phyloP scores from a whole-genome alignment of 2,113 vertebrate genomes.

The Indri indri region DNA sequence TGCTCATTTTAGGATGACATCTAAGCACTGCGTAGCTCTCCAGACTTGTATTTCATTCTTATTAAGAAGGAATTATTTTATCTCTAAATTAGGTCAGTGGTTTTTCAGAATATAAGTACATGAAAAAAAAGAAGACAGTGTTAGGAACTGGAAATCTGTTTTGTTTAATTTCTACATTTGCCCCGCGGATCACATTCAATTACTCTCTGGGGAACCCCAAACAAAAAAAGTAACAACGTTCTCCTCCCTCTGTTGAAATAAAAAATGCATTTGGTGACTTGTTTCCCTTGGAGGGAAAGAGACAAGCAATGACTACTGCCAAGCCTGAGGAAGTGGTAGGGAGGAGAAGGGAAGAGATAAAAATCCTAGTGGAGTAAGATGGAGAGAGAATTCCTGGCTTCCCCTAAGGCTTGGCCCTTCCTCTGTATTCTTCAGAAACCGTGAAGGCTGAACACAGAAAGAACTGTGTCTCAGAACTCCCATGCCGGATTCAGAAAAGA shows the following conservation, averaged over 20 bases:
- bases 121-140: background rate
- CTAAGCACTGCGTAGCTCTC: background rate
- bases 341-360: background rate
- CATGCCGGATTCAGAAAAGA: background rate
- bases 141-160: background rate
- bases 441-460: background rate
- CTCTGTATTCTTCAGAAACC: background rate
- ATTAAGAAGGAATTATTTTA: constrained; percentile 8
- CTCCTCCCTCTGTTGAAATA: background rate
- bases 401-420: background rate
- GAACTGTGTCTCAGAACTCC: background rate
- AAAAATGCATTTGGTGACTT: background rate
- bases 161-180: background rate
- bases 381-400: background rate
- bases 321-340: background rate
- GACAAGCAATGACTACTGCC: background rate
- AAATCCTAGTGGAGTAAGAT: background rate
- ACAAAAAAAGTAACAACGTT: background rate
- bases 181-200: background rate
- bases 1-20: background rate
- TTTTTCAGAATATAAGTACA: constrained; percentile 24
- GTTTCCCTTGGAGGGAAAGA: background rate
- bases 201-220: constrained; percentile 29
- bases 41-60: background rate
- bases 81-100: constrained; percentile 27